A percentile compares a stretch with the other conserved stretches of the same genome.
Conservation (phyloP, 1,140 invertebrate species). For the Euwallacea fornicatus region DNA sequence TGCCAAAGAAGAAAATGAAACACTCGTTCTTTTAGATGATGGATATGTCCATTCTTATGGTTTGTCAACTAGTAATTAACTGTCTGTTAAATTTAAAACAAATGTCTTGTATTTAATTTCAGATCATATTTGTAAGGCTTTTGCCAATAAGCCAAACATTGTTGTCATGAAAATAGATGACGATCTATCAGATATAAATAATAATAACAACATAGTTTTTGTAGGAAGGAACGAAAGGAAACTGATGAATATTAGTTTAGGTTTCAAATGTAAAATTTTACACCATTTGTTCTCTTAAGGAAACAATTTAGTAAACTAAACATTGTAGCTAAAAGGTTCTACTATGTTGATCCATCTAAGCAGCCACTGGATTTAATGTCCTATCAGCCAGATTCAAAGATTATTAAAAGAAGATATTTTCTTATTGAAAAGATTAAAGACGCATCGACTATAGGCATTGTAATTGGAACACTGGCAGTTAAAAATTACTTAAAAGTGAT, state of each 20-base stretch:
- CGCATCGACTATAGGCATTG: constrained; percentile 81
- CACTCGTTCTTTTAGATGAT: constrained; percentile 42
- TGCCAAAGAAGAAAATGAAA: constrained; percentile 18
- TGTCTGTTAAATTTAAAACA: neutral
- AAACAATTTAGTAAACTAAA: constrained; percentile 7
- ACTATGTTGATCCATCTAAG: constrained; percentile 55
- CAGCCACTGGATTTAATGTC: constrained; percentile 48
- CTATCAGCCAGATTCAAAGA: constrained; percentile 57
- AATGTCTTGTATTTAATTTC: neutral
- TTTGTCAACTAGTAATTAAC: no score
- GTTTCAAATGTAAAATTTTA: constrained; percentile 38
- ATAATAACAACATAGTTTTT: constrained; percentile 41
- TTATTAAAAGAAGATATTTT: constrained; percentile 78
- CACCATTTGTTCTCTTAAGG: constrained; percentile 10
- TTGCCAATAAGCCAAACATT: neutral
- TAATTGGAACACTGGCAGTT: constrained; percentile 85
- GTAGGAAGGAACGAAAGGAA: constrained; percentile 44
- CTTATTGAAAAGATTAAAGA: constrained; percentile 88
- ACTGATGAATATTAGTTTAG: constrained; percentile 45
- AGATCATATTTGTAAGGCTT: neutral
- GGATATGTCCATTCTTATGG: constrained; percentile 38
- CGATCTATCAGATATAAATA: constrained; percentile 21
- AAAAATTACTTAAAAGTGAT: constrained; percentile 79
- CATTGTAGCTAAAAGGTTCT: constrained; percentile 56
- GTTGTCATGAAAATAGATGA: constrained; percentile 33